These are phyloP conservation scores for Megaptera novaeangliae DNA, from an alignment of 2,113 vertebrate species.

Conservation along the genomic window DNA sequence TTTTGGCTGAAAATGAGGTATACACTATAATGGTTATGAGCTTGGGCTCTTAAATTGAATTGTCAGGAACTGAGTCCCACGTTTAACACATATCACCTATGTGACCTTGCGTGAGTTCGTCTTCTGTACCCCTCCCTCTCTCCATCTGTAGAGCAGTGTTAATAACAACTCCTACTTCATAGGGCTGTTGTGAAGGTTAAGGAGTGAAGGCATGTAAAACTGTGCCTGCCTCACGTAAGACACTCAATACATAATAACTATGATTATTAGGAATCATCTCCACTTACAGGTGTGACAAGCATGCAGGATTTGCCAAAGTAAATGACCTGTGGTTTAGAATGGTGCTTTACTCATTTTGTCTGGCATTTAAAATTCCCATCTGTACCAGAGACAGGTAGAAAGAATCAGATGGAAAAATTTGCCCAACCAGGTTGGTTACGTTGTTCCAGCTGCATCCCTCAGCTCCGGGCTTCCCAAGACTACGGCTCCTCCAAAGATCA, in stretches of 20 bases:
- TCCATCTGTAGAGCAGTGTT: not conserved
- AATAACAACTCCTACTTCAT: not conserved
- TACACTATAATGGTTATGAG: not conserved
- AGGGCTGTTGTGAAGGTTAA: not conserved
- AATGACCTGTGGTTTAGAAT: not conserved
- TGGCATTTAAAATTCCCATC: not conserved
- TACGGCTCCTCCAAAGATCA: fast-evolving
- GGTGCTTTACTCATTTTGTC: not conserved
- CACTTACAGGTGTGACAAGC: not conserved
- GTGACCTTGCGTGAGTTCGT: not conserved
- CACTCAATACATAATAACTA: too few species aligned
- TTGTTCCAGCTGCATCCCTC: too few species aligned
- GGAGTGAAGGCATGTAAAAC: too few species aligned
- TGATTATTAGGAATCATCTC: not conserved
- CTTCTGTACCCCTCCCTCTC: not conserved
- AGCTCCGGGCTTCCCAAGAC: not conserved
- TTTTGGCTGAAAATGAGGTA: not conserved
- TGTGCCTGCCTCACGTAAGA: too few species aligned
- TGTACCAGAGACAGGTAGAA: not conserved
- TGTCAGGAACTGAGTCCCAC: not conserved
- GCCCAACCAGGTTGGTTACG: not conserved
- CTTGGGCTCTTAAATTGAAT: not conserved
- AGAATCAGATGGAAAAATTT: not conserved
- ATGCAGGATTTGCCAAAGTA: not conserved
- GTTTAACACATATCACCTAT: not conserved